phyloP scores from a whole-genome alignment of 2,113 vertebrate genomes.

The Peromyscus polionotus region DNA sequence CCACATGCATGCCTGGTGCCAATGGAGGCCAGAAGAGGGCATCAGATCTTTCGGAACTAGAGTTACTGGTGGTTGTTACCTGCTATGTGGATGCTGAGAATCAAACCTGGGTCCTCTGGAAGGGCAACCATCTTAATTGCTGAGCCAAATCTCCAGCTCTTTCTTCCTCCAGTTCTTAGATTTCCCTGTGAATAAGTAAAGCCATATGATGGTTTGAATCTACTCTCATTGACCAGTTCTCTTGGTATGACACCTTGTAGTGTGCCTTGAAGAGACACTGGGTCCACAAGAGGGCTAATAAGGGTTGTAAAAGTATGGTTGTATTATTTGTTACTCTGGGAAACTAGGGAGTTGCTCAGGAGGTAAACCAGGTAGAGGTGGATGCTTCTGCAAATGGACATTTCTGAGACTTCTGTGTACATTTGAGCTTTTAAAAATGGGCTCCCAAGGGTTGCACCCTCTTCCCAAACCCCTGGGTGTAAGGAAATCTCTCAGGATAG shows the following conservation, averaged over 20 bases:
- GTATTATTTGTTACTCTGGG: neutral
- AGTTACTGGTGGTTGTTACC: neutral
- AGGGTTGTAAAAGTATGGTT: neutral
- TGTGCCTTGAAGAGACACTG: neutral
- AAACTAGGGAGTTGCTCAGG: neutral
- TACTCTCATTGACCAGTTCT: neutral
- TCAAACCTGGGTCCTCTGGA: neutral
- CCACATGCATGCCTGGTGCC: neutral
- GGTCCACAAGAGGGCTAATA: neutral
- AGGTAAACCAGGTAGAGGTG: neutral
- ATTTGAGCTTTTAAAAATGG: slow-evolving; percentile 5
- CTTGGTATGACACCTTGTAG: neutral
- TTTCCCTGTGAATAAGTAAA: neutral
- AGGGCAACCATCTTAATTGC: neutral
- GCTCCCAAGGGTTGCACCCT: neutral
- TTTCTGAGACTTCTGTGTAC: neutral
- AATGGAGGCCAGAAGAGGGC: neutral
- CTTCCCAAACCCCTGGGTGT: neutral
- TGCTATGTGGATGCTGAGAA: neutral
- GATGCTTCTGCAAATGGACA: neutral
- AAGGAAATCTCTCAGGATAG: neutral
- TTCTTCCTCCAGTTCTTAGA: neutral
- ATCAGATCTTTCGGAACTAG: neutral
- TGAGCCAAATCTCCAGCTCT: neutral
- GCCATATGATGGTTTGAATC: neutral